Base-by-base conservation (phyloP, 2,888 invertebrate species). In the Hirtodrosophila trivittata region DNA sequence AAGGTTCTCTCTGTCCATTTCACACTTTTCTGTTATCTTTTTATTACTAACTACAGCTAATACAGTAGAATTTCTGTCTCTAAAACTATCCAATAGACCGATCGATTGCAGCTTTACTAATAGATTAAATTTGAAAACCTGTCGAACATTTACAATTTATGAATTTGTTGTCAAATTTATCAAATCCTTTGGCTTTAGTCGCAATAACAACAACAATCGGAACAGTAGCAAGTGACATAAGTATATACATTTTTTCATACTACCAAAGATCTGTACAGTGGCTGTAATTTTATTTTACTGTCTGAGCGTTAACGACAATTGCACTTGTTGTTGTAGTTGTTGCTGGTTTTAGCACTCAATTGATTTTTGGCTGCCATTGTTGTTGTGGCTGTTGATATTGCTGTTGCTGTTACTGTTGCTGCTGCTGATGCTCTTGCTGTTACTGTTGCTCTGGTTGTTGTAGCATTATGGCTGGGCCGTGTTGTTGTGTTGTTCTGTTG, bases 301-400 rank as follows among this genome's bases (percentile, higher is more conserved):
- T 55, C 69, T 50, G 55, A 38, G 55, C 55, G 62, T 69, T 65
- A 68, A 68, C 66, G 70, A 50, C 58, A 50, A 47, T 69, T 39
- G 25, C 59, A 59, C 47, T 58, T 63, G 65, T 52, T 66, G 51
- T 49, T 67, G 41, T 43, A 77, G 30, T 63, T 80, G 62, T 69
- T 77, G 84, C 64, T 82, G 86, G 81, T 80, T 87, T 86, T 87
- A 77, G 87, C 84, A 87, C 83, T 87, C 84, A 83, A 85, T 87
- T 85, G 84, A 74, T 67, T 75, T 76, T 70, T 67, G 74, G 67
- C 70, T 54, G 74, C 12, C 50, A 41, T 56, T 69, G 52, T 50
- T 50, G 28, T 49, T 39, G 55, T 25, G 25, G n/a, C n/a, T n/a
- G n/a, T n/a, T n/a, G n/a, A n/a, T n/a, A 25, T 25, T 21, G 2